Evolutionary conservation across 2,113 vertebrate species (phyloP), one percentile per base, ranked within the genome.

Genomic region (Microcebus tavaratra): DNA sequence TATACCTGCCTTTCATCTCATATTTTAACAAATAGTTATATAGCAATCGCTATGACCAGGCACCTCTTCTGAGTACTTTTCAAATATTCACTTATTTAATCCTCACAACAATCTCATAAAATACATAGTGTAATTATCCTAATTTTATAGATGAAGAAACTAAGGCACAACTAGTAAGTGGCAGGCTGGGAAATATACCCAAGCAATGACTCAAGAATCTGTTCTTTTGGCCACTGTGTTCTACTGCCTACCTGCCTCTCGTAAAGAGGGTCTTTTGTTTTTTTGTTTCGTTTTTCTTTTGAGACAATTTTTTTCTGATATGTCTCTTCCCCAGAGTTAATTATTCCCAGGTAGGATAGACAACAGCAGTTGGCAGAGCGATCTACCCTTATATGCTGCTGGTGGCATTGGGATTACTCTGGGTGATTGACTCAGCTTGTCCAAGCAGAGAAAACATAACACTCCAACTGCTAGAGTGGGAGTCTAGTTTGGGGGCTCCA

Each of bases 41-140:
- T 73, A 95, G 48, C 59, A 94, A 29, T 89, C 39, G 82, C 34
- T 87, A 25, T 89, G 79, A 87, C 57, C 31, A 70, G 80, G 18
- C 15, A 57, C 23, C 14, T 84, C 29, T 91, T 90, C 61, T 80
- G 42, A 85, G 34, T 36, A 55, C n/a, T 96, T 72, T 91, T 42
- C 45, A 95, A 76, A 86, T 92, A 68, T 61, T 73, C 59, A 76
- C 42, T 79, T 68, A 67, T 79, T 90, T 97, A 91, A 89, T 78
- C 68, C 42, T 93, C 29, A 97, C 12, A 70, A 8, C 53, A 31
- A n/a, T 8, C 13, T 82, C 90, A 18, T 67, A 42, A 95, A 12
- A 59, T 78, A 81, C 39, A n/a, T 27, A 87, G 50, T 87, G 11
- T 75, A 90, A 50, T 94, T 94, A 55, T 59, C 23, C 67, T 82